phyloP scores from a whole-genome alignment of 2,888 invertebrate genomes.

The Julus scanicus region DNA sequence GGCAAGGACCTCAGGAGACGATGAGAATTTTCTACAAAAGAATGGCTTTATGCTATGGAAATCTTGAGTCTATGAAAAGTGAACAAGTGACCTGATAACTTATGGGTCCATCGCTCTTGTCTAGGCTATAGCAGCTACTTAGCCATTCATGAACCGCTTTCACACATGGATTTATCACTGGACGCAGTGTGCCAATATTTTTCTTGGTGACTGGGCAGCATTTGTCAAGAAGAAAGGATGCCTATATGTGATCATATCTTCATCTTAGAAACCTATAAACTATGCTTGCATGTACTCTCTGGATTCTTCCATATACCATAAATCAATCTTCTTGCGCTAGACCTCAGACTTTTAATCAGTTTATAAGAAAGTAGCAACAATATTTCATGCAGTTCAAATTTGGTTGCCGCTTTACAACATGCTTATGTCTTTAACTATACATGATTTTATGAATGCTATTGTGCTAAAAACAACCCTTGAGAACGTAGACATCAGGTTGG shows the following conservation, averaged over 20 bases:
- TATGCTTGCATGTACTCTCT: not conserved
- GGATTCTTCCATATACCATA: not conserved
- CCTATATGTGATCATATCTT: not conserved
- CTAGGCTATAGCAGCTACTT: not conserved
- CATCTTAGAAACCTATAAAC: not conserved
- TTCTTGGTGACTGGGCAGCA: not conserved
- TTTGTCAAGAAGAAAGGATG: conserved; percentile 3
- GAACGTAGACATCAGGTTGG: not conserved
- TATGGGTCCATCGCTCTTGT: not conserved
- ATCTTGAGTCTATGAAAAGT: not conserved
- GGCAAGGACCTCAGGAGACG: not conserved
- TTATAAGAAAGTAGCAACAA: not conserved
- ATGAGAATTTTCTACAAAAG: not conserved
- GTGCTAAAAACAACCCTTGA: no score
- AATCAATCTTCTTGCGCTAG: not conserved
- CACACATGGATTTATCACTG: not conserved
- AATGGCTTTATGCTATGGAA: not conserved
- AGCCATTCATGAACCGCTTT: conserved; percentile 15
- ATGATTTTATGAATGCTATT: not conserved
- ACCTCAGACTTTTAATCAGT: not conserved
- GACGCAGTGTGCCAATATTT: not conserved
- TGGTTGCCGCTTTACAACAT: not conserved
- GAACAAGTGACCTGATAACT: not conserved
- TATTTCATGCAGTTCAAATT: not conserved
- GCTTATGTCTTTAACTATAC: not conserved